Conservation (phyloP, 2,797 vertebrate genomes). For the Squalus acanthias region DNA sequence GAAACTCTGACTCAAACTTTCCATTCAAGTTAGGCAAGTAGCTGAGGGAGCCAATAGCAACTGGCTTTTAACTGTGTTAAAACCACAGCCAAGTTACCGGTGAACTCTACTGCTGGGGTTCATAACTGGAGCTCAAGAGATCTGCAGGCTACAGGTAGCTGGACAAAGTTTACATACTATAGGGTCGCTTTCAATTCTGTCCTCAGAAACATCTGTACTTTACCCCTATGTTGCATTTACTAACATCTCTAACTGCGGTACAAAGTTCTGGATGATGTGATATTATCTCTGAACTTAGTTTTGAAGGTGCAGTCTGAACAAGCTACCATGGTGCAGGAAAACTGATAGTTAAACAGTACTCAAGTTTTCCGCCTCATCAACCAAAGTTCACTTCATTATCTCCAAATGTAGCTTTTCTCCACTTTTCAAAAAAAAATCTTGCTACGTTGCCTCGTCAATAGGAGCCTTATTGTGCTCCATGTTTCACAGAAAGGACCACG, state of each 20-base stretch:
- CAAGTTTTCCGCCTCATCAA: too few relatives aligned
- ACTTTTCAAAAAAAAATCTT: not conserved
- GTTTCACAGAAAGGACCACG: not conserved
- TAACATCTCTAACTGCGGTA: too few relatives aligned
- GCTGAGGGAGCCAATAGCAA: not conserved
- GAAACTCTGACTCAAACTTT: slow-evolving; percentile 20
- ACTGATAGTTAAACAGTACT: not conserved
- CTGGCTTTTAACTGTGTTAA: not conserved
- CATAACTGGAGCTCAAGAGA: not conserved
- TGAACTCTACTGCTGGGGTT: not conserved
- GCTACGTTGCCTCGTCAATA: not conserved
- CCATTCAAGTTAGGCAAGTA: slow-evolving; percentile 25
- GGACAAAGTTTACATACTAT: not conserved
- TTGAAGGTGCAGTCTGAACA: not conserved
- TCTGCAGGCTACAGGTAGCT: not conserved
- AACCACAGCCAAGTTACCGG: not conserved
- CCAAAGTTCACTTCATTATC: not conserved
- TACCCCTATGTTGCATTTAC: not conserved
- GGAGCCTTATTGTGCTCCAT: not conserved
- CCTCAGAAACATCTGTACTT: slow-evolving; percentile 19
- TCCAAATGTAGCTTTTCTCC: not conserved
- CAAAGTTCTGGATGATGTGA: not conserved
- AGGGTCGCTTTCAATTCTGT: not conserved
- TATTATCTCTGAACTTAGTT: not conserved
- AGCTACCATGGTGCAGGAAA: not conserved